phyloP scores from a whole-genome alignment of 2,888 invertebrate species.

The Lottia gigantea region DNA sequence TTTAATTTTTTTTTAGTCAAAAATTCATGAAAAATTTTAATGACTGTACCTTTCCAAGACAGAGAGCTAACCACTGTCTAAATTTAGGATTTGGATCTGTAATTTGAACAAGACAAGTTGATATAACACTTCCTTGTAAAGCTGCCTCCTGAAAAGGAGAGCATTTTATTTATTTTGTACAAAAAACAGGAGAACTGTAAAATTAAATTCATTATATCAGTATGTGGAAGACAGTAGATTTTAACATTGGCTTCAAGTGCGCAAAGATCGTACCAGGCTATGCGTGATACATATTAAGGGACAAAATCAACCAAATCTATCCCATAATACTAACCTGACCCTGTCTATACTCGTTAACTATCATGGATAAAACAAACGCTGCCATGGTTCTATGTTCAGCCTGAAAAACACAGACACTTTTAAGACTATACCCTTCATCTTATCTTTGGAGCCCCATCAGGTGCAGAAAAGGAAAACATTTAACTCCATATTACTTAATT shows the following conservation, averaged over 20 bases:
- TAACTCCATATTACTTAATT: no score
- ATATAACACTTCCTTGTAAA: conserved; percentile 87
- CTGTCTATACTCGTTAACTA: conserved; percentile 87
- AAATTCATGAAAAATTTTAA: no score
- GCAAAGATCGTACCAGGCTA: no score
- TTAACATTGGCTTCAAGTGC: no score
- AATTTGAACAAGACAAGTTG: conserved; percentile 91
- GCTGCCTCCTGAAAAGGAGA: conserved; percentile 77
- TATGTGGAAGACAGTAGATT: no score
- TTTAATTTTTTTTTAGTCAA: no score
- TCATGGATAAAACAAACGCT: conserved; percentile 92
- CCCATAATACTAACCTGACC: conserved; percentile 75
- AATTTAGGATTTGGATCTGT: conserved; percentile 71
- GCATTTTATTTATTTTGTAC: no score
- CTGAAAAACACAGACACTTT: conserved; percentile 49
- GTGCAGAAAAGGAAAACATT: no score
- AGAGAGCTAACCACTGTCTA: conserved; percentile 85
- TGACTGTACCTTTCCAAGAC: conserved; percentile 81
- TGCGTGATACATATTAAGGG: not conserved
- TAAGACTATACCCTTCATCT: no score
- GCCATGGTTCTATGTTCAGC: conserved; percentile 89
- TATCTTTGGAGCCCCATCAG: no score
- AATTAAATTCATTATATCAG: no score
- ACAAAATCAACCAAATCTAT: not conserved
- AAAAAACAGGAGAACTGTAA: no score